phyloP scores from a whole-genome alignment of 2,113 vertebrate species.

The Centrocercus urophasianus region DNA sequence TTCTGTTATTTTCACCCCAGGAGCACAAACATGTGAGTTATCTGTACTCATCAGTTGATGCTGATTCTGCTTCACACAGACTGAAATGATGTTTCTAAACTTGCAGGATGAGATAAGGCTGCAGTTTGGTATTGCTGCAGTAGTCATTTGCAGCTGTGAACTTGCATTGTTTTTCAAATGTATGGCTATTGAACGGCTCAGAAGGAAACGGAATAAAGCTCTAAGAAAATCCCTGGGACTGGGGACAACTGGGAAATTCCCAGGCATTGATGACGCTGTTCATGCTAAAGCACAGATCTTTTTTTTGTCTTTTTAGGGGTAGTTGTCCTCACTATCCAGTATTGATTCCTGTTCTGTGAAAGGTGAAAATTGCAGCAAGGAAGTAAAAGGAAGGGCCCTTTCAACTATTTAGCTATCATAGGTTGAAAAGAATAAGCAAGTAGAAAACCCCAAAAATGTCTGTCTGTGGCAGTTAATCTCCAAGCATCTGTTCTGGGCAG shows the following conservation, averaged over 20 bases:
- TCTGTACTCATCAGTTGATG: background rate
- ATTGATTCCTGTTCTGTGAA: background rate
- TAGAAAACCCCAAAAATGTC: background rate
- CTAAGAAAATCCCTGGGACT: fast-evolving
- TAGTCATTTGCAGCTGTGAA: background rate
- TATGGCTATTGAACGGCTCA: background rate
- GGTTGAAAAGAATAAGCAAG: background rate
- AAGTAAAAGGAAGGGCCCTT: background rate
- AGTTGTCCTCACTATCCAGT: background rate
- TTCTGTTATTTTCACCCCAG: background rate
- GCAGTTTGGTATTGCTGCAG: background rate
- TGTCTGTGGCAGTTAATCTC: background rate
- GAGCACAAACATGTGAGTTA: background rate
- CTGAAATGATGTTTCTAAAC: background rate
- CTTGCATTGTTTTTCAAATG: background rate
- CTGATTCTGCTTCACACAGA: background rate
- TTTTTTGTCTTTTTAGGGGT: background rate
- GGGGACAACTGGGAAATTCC: background rate
- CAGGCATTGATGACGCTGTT: background rate
- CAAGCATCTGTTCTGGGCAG: background rate
- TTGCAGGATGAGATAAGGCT: background rate
- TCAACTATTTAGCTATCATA: background rate
- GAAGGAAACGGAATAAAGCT: background rate
- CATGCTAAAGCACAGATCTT: background rate
- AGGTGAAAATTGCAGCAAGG: background rate